Base-by-base conservation (phyloP, 2,888 invertebrate genomes). In the Xestoiulus laeticollis region DNA sequence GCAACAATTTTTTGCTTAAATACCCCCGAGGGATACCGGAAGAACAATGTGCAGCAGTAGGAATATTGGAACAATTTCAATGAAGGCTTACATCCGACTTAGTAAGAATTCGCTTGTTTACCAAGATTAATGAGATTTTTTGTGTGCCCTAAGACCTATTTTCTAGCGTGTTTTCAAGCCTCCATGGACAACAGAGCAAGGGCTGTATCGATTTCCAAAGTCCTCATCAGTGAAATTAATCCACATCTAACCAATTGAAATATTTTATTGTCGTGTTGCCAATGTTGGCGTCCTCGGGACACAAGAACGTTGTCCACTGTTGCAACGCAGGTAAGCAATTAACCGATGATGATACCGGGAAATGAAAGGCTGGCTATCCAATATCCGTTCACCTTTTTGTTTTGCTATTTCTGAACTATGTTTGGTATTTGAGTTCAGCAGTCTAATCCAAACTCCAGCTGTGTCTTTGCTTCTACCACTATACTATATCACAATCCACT, bases 61-160 rank as follows among this genome's bases (percentile, higher is more conserved):
- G 59, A n/a, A 59, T 59, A 59, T 59, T 22, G 59, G 59, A 59
- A n/a, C 59, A n/a, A n/a, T 59, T 59, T 59, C 59, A n/a, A 22
- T 22, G 59, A 22, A 59, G 22, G 59, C 22, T 59, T 22, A 22
- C 22, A 22, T 59, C 59, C 59, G 59, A 59, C 8, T 59, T n/a
- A 22, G 19, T 22, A 59, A 59, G 59, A 59, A 59, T 59, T 59
- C 59, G n/a, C 59, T 48, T 59, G 59, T 59, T 59, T 59, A 22
- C 22, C 59, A 22, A 22, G 59, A n/a, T 59, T 59, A 59, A 59
- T 59, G 59, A 59, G 59, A 59, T 59, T 59, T 59, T 59, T 59
- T 59, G 59, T 4, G 5, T 59, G 59, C 59, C 59, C 22, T 22
- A 22, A 59, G 59, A 59, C 22, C n/a, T 10, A 59, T 59, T 59